Conservation (phyloP, 2,888 invertebrate species). For the Mactromeris polynyma region DNA sequence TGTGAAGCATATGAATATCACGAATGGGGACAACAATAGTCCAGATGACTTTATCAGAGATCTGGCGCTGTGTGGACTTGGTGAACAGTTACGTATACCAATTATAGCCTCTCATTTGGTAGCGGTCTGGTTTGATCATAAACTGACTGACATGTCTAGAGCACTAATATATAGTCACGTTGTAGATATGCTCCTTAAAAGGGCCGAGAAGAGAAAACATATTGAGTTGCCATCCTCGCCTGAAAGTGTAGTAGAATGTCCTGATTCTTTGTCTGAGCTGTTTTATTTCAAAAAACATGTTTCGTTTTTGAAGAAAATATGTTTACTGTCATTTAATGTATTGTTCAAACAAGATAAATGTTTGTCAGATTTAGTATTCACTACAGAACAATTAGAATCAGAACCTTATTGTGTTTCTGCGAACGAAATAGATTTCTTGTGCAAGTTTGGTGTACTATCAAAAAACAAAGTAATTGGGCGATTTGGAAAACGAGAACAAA, state of each 20-base stretch:
- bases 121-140: neutral
- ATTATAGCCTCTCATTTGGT: neutral
- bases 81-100: neutral
- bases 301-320: neutral
- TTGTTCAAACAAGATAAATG: neutral
- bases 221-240: neutral
- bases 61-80: neutral
- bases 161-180: neutral
- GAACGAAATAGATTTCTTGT: neutral
- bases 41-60: neutral
- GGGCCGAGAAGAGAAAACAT: neutral
- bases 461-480: neutral
- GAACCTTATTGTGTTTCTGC: neutral
- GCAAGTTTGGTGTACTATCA: neutral
- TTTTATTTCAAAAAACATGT: neutral
- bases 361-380: neutral
- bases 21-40: neutral
- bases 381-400: neutral
- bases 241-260: neutral
- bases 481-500: neutral
- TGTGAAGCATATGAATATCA: neutral
- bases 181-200: neutral
- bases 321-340: neutral
- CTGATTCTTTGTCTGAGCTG: neutral
- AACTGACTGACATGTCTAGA: neutral